Percentiles rank a stretch among this genome's conserved stretches.
These are phyloP conservation scores for Ciconia nigra DNA, from an alignment of 2,797 vertebrate species.

Conservation along the genomic window DNA sequence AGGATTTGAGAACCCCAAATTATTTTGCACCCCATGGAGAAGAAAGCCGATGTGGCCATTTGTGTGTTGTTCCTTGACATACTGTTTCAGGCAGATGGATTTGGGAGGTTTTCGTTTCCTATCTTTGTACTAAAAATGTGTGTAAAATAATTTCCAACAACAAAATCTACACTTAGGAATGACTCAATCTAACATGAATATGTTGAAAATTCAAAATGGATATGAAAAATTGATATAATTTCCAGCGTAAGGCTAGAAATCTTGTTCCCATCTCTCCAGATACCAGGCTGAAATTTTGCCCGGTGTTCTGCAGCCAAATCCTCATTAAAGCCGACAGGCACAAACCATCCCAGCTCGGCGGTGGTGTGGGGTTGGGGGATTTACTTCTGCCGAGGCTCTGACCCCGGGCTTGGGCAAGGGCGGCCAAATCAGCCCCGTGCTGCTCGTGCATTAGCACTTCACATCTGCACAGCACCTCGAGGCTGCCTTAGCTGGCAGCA, in stretches of 20 bases:
- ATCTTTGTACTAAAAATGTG: not conserved
- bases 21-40: not conserved
- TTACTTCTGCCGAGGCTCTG: not conserved
- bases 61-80: not conserved
- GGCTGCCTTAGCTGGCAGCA: rapidly evolving
- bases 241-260: not conserved
- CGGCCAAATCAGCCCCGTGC: too few species aligned
- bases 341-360: rapidly evolving
- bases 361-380: not conserved
- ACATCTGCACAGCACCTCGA: not conserved
- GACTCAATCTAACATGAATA: not conserved
- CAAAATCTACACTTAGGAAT: not conserved
- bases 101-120: not conserved
- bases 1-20: not conserved
- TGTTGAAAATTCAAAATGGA: not conserved
- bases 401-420: not conserved
- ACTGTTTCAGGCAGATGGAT: rapidly evolving
- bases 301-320: not conserved
- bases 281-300: not conserved
- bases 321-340: rapidly evolving
- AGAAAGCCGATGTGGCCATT: rapidly evolving
- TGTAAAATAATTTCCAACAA: not conserved
- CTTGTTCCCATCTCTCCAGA: not conserved
- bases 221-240: not conserved
- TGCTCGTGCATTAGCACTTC: rapidly evolving